Base-by-base conservation (phyloP, 2,888 invertebrate species). In the Aleiodes leptofemur region DNA sequence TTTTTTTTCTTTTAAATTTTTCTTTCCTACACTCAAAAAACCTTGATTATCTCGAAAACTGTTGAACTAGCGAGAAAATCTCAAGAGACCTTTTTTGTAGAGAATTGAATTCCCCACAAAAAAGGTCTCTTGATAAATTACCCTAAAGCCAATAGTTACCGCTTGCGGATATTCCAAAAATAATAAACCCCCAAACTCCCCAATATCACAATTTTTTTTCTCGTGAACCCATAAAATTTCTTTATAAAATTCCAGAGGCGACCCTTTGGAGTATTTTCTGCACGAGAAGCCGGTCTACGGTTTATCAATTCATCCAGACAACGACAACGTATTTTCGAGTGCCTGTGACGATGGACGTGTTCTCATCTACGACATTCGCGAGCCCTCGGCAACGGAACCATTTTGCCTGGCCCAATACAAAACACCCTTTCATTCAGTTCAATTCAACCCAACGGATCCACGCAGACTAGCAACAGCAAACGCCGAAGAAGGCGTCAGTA, bases 321-420 rank as follows among this genome's bases (percentile, higher is more conserved):
- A 96, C 87, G 94, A 96, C 80, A 93, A 94, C 83, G 92, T 97
- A 5, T 94, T 98, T 83, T 93, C 96, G 34, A 97, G 96, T 64
- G 98, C 98, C 7, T 96, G 97, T 75, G 98, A 98, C 88, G 97
- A 98, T 90, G 98, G 98, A 3, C 92, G 96, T 77, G 92, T 98
- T 77, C 91, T 97, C 55, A 91, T 98, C 48, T 97, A 95, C 90
- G 98, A 98, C 88, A 94, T 94, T 57, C 90, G 97, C 83, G 93
- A 93, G 55, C 82, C 85, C 43, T 84, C 84, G 76, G 83, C 87
- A 84, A 78, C 86, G 90, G 93, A 93, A 79, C 92, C 93, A n/a
- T 92, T 94, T 81, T 92, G 93, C 81, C 89, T 95, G 84, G 92
- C 94, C 85, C 94, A 94, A 86, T 92, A 92, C 83, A 92, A 92